These are phyloP conservation scores for Habropoda laboriosa DNA, from an alignment of 1,140 invertebrate genomes.

Conservation along the genomic window DNA sequence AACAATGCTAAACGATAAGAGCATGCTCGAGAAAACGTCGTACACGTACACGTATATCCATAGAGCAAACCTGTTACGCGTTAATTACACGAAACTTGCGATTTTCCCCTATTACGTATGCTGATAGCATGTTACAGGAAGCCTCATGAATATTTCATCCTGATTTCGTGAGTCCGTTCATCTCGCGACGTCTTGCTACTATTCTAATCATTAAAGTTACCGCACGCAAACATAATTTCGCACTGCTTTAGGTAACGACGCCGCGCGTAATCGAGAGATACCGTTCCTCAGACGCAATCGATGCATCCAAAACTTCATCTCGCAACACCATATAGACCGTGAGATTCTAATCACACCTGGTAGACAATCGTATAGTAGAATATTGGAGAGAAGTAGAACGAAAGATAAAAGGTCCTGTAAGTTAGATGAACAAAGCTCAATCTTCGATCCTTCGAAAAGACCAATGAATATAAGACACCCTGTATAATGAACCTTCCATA, in stretches of 20 bases:
- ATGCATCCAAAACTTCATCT: neutral
- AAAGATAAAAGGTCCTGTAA: too few relatives aligned
- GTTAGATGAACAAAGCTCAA: too few relatives aligned
- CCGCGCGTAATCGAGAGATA: neutral
- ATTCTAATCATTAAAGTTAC: conserved; percentile 17
- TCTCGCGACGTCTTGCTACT: neutral
- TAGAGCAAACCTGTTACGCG: conserved; percentile 4
- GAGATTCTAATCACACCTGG: conserved; percentile 3
- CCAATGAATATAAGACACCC: too few relatives aligned
- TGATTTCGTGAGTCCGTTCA: neutral
- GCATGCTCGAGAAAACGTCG: neutral
- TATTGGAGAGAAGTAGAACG: too few relatives aligned
- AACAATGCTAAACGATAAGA: neutral
- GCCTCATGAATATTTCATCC: conserved; percentile 37
- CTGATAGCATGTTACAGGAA: neutral
- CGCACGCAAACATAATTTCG: neutral
- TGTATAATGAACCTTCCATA: too few relatives aligned
- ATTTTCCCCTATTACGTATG: conserved; percentile 3
- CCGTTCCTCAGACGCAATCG: neutral
- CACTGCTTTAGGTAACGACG: neutral
- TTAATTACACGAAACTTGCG: conserved; percentile 10
- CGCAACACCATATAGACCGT: neutral
- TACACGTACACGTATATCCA: too few relatives aligned
- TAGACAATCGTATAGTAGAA: too few relatives aligned
- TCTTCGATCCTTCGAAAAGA: too few relatives aligned